phyloP scores from a whole-genome alignment of 2,888 invertebrate species.

The Ferrisia virgata region DNA sequence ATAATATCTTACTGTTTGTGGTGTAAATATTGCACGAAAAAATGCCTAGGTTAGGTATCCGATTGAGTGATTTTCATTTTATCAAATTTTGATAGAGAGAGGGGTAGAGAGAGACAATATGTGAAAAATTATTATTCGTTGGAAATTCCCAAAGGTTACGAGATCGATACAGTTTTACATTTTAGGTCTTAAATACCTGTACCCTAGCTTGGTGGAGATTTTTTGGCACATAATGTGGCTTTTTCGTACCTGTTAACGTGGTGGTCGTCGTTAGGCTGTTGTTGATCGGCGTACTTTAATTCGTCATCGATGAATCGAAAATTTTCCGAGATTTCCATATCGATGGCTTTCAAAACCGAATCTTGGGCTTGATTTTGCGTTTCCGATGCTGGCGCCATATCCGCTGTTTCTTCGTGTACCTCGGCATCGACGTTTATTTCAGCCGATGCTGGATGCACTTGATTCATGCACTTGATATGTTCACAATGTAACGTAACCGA shows the following conservation, averaged over 20 bases:
- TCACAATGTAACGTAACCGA: too few species aligned
- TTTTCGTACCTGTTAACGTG: background rate
- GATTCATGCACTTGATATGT: too few species aligned
- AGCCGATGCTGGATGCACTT: background rate
- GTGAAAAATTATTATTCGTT: background rate
- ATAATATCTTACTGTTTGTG: too few species aligned
- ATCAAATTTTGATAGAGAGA: too few species aligned
- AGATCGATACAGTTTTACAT: background rate
- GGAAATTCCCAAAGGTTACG: background rate
- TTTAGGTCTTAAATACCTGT: too few species aligned
- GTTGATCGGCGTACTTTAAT: background rate
- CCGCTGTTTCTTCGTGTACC: background rate
- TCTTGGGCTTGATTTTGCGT: background rate
- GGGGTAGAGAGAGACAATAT: background rate
- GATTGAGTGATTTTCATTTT: too few species aligned
- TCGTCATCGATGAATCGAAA: slow-evolving; percentile 43
- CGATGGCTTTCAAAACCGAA: slow-evolving; percentile 21
- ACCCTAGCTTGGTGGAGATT: too few species aligned
- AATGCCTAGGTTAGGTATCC: background rate
- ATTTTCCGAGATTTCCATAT: slow-evolving; percentile 35
- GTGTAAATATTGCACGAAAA: background rate
- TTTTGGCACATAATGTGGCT: background rate
- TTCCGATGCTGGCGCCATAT: too few species aligned
- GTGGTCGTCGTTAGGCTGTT: background rate
- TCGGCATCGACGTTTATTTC: background rate